Evolutionary conservation across 2,888 invertebrate genomes (phyloP).

Genomic region (Balanococcus diminutus): DNA sequence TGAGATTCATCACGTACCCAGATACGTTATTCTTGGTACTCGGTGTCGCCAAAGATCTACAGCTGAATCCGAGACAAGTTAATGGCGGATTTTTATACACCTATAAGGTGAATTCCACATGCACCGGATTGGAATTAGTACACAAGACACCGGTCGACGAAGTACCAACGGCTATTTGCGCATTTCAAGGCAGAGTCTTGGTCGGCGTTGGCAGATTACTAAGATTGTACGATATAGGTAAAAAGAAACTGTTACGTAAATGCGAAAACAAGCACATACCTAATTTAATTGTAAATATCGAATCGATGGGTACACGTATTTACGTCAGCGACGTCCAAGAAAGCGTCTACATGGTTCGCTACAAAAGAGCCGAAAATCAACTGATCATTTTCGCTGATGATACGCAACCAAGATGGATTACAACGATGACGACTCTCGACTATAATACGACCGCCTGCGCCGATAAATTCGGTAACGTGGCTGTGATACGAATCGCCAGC

Average conservation of each 20-base stretch:
- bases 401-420: conserved; percentile 95
- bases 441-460: conserved; percentile 95
- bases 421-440: conserved; percentile 88
- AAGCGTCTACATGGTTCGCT: conserved; percentile 93
- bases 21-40: conserved; percentile 75
- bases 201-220: conserved; percentile 92
- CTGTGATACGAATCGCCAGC: conserved; percentile 81
- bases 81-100: conserved; percentile 85
- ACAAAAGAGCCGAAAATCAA: conserved; percentile 94
- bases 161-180: conserved; percentile 84
- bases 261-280: conserved; percentile 99
- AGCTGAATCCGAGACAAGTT: conserved; percentile 84
- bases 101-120: conserved; percentile 79
- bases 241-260: conserved; percentile 93
- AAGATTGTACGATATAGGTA: conserved; percentile 94
- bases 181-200: conserved; percentile 88
- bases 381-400: conserved; percentile 98
- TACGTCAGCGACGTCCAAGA: conserved; percentile 96
- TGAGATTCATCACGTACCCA: conserved; percentile 75
- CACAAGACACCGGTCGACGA: conserved; percentile 95
- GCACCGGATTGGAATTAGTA: conserved; percentile 85
- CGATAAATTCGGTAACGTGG: conserved; percentile 97
- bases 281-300: conserved; percentile 90
- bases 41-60: conserved; percentile 88
- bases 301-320: conserved; percentile 91